phyloP scores from a whole-genome alignment of 2,797 vertebrate genomes.

The Sorex maritimensis region DNA sequence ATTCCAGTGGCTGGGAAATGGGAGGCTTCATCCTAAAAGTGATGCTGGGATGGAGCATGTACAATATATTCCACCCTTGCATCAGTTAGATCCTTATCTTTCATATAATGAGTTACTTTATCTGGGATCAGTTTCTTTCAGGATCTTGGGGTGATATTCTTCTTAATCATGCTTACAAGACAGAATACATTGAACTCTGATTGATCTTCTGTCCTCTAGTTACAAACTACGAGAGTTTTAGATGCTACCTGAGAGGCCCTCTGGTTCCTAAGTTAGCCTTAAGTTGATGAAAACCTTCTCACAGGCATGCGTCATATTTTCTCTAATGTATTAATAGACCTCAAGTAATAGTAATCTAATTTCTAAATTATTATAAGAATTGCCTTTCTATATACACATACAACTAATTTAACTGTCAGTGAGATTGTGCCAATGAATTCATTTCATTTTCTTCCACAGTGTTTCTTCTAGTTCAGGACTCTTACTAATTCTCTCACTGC shows the following conservation, averaged over 20 bases:
- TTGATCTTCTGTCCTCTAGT: slow-evolving; percentile 15
- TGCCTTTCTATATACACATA: neutral
- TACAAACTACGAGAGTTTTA: slow-evolving; percentile 23
- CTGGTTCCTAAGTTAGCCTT: slow-evolving; percentile 59
- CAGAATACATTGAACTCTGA: neutral
- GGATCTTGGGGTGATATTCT: neutral
- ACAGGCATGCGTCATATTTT: slow-evolving; percentile 20
- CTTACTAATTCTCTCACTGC: neutral
- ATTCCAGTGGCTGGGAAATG: too few relatives aligned
- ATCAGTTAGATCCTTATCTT: neutral
- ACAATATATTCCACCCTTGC: neutral
- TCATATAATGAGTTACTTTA: neutral
- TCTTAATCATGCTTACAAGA: neutral
- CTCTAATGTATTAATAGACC: slow-evolving; percentile 7
- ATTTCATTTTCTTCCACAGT: slow-evolving; percentile 32
- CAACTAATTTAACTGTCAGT: neutral
- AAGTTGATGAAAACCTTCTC: neutral
- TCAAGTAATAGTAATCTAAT: neutral
- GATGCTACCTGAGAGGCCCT: neutral
- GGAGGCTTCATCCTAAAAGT: neutral
- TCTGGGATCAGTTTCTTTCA: slow-evolving; percentile 35
- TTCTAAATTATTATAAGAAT: slow-evolving; percentile 62
- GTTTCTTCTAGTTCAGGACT: neutral
- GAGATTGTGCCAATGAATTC: neutral
- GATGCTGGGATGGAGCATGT: too few relatives aligned